Conservation (phyloP, 2,797 vertebrate genomes). For the Margarornis squamiger region DNA sequence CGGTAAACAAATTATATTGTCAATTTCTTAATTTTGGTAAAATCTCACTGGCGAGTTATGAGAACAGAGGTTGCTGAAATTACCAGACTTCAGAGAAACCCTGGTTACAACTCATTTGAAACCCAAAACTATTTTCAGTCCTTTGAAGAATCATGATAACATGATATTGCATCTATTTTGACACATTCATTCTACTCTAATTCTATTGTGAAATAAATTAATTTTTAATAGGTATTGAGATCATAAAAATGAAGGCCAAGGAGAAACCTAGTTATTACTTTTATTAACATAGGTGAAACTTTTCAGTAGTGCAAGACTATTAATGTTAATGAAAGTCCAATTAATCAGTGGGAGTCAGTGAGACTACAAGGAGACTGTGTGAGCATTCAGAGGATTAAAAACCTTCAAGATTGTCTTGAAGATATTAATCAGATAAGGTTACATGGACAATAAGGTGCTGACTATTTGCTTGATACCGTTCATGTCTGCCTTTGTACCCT, state of each 20-base stretch:
- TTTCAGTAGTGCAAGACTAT: not conserved
- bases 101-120: not conserved
- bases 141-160: not conserved
- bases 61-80: constrained; percentile 5
- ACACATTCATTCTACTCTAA: not conserved
- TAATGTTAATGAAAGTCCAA: not conserved
- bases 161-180: not conserved
- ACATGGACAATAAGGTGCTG: not conserved
- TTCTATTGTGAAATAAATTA: not conserved
- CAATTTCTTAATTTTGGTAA: constrained; percentile 61
- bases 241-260: not conserved
- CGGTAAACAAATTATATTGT: constrained; percentile 50
- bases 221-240: not conserved
- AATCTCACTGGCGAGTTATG: constrained; percentile 19
- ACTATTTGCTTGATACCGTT: not conserved
- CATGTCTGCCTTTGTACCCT: not conserved
- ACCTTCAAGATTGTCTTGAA: not conserved
- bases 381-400: not conserved
- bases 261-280: not conserved
- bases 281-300: not conserved
- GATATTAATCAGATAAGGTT: not conserved
- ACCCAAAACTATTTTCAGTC: not conserved
- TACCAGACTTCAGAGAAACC: not conserved
- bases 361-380: not conserved
- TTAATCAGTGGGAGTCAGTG: not conserved